Percentiles rank a stretch among this genome's conserved stretches.
phyloP scores from a whole-genome alignment of 2,888 invertebrate species.

The Slavum lentiscoides region DNA sequence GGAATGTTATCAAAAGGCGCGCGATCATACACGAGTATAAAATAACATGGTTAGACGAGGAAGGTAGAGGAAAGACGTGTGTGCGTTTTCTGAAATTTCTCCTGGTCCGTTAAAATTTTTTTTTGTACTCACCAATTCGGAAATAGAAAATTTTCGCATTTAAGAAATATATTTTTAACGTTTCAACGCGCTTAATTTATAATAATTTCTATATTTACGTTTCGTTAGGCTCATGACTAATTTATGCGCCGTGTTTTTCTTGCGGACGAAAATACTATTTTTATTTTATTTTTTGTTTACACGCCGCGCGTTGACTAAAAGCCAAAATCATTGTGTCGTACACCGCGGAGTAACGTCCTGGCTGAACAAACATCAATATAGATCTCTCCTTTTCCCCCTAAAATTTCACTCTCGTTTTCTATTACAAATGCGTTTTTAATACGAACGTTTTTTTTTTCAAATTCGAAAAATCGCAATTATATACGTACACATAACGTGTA shows the following conservation, averaged over 20 bases:
- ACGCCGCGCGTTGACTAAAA: background rate
- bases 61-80: no score
- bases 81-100: no score
- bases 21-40: no score
- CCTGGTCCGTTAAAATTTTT: no score
- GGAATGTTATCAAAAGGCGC: no score
- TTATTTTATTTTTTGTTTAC: background rate
- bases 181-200: background rate
- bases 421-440: no score
- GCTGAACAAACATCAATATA: background rate
- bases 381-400: background rate
- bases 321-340: background rate
- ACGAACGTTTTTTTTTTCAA: no score
- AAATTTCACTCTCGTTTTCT: no score
- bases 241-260: background rate
- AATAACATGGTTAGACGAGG: no score
- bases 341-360: background rate
- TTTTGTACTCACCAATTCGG: no score
- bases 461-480: no score
- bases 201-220: background rate
- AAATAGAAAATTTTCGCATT: background rate
- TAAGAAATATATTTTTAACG: background rate
- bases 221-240: background rate
- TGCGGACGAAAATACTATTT: conserved; percentile 10
- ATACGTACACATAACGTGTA: no score